These are phyloP conservation scores for Anarhynchus alexandrinus DNA, from an alignment of 2,113 vertebrate species.

Conservation along the genomic window DNA sequence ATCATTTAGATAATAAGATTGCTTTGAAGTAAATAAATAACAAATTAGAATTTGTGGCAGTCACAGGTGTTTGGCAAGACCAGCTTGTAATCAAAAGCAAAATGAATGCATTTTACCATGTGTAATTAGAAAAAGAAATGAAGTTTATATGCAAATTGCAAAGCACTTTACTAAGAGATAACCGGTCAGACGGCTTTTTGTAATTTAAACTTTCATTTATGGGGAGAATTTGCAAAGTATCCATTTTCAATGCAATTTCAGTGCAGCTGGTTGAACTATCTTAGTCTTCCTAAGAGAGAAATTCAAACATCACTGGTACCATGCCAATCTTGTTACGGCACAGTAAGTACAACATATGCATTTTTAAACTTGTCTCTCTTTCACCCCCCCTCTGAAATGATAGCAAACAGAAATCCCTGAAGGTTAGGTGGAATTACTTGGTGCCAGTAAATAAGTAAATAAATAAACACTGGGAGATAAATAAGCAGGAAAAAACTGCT, in stretches of 20 bases:
- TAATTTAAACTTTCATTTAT: slow-evolving; percentile 77
- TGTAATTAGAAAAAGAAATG: slow-evolving; percentile 81
- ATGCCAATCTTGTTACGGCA: slow-evolving; percentile 54
- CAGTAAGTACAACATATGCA: slow-evolving; percentile 49
- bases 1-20: slow-evolving; percentile 80
- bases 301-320: slow-evolving; percentile 62
- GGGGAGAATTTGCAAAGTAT: slow-evolving; percentile 64
- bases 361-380: slow-evolving; percentile 56
- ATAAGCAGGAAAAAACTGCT: not conserved
- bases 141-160: slow-evolving; percentile 81
- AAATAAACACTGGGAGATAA: not conserved
- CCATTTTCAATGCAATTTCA: slow-evolving; percentile 72
- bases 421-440: not conserved
- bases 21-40: slow-evolving; percentile 83
- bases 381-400: not conserved
- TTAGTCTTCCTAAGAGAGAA: slow-evolving; percentile 67
- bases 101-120: slow-evolving; percentile 77
- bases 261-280: slow-evolving; percentile 69
- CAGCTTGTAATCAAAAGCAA: slow-evolving; percentile 73
- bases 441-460: not conserved
- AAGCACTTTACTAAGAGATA: slow-evolving; percentile 72
- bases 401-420: not conserved
- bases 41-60: slow-evolving; percentile 78
- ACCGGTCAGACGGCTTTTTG: slow-evolving; percentile 68
- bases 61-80: slow-evolving; percentile 82